Base-by-base conservation (phyloP, 2,888 invertebrate species). In the Acronicta leporina region DNA sequence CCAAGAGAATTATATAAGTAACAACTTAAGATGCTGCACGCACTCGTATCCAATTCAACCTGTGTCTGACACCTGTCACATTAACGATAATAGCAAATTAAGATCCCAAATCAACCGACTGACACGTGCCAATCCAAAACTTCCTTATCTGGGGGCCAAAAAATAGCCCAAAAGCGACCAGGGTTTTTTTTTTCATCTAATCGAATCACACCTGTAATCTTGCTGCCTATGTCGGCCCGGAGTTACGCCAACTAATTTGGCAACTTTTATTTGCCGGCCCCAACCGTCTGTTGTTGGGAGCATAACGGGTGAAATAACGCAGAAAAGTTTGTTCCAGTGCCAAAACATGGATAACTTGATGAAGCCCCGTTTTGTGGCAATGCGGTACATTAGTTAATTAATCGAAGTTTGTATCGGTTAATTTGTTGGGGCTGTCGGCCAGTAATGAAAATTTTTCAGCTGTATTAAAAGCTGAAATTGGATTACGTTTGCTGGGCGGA, bases 221-320 rank as follows among this genome's bases (percentile, higher is more conserved):
- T 65, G 49, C 55, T 44, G 55, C 62, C 63, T 30, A 63, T 54
- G 78, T 61, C 13, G 72, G 58, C 16, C 7, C 59, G 16, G 53
- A 66, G 76, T 75, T 75, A 44, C 56, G 52, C 61, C 49, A 72
- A 75, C 73, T 75, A 75, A 75, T 75, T 75, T 68, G 25, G 59
- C 53, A 78, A 75, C 75, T 75, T 75, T 75, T 75, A 75, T 78
- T 66, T 63, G 72, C 76, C 73, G 68, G 68, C 38, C 48, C 55
- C 48, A 33, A 46, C 57, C 43, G 59, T 51, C 75, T 68, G 76
- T 63, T 65, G 63, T 70, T 67, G 42, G 63, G 40, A 50, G 53
- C 65, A 77, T 53, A 77, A 77, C 75, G 63, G 63, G 57, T 71
- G 47, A 63, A 69, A 72, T 46, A 68, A 68, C 15, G 54, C 53